These are phyloP conservation scores for Thymelicus acteon DNA, from an alignment of 2,888 invertebrate species.

Conservation along the genomic window DNA sequence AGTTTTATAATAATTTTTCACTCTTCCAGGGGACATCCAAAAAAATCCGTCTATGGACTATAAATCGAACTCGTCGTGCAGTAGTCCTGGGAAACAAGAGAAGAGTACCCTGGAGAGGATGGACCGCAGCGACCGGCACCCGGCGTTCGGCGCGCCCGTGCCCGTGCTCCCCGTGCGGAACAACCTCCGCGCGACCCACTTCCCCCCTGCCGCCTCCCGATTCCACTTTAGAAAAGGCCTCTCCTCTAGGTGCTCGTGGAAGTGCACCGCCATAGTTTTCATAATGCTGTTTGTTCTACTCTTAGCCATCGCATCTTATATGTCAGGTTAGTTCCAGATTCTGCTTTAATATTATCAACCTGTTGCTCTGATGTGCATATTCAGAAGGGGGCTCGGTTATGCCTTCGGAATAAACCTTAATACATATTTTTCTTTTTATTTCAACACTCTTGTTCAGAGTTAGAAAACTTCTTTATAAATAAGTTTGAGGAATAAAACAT, in stretches of 20 bases:
- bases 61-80: conserved; percentile 94
- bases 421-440: neutral
- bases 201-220: conserved; percentile 88
- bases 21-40: conserved; percentile 90
- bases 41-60: conserved; percentile 95
- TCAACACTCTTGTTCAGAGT: neutral
- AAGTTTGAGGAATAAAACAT: no score
- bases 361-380: conserved; percentile 18
- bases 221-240: conserved; percentile 95
- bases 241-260: conserved; percentile 95
- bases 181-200: conserved; percentile 89
- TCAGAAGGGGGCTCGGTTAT: neutral
- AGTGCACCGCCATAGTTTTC: conserved; percentile 95
- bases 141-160: conserved; percentile 87
- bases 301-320: conserved; percentile 92
- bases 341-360: conserved; percentile 3
- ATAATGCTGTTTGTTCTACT: conserved; percentile 93
- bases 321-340: conserved; percentile 87
- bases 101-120: conserved; percentile 81
- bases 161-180: conserved; percentile 91
- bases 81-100: conserved; percentile 89
- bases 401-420: neutral
- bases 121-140: conserved; percentile 86
- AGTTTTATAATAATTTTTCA: neutral
- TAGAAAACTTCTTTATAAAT: neutral